Conservation (phyloP, 2,888 invertebrate genomes). For the Lapara coniferarum region DNA sequence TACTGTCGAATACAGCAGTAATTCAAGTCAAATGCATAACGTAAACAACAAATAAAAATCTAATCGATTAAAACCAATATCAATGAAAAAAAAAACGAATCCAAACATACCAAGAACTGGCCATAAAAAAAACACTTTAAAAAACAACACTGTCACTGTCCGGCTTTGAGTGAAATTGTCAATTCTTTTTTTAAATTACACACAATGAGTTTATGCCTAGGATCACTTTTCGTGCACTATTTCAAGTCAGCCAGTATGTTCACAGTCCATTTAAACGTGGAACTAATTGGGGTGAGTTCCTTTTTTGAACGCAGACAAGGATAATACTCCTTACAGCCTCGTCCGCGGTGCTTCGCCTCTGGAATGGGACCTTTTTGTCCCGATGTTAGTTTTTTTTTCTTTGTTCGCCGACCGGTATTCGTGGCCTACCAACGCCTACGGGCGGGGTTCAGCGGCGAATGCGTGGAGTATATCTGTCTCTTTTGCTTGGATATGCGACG, state of each 20-base stretch:
- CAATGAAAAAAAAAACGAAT: conserved; percentile 41
- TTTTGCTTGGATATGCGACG: conserved; percentile 34
- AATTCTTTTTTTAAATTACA: conserved; percentile 43
- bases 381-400: conserved; percentile 66
- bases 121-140: conserved; percentile 38
- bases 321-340: conserved; percentile 65
- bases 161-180: conserved; percentile 48
- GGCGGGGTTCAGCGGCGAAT: conserved; percentile 53
- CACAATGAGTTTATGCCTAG: conserved; percentile 45
- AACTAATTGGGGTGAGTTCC: not conserved
- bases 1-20: not conserved
- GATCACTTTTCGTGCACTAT: conserved; percentile 47
- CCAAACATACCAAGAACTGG: conserved; percentile 43
- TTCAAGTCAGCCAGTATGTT: not conserved
- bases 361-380: conserved; percentile 71
- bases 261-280: not conserved
- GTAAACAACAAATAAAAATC: not conserved
- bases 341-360: conserved; percentile 30
- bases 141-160: conserved; percentile 58
- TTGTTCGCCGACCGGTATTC: conserved; percentile 67
- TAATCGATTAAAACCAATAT: conserved; percentile 29
- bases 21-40: not conserved
- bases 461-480: conserved; percentile 42
- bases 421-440: conserved; percentile 59
- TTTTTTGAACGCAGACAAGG: conserved; percentile 49